A percentile compares a stretch with the other conserved stretches of the same genome.
Evolutionary conservation across 1,140 invertebrate genomes (phyloP).

Genomic region (Brachionus koreanus): DNA sequence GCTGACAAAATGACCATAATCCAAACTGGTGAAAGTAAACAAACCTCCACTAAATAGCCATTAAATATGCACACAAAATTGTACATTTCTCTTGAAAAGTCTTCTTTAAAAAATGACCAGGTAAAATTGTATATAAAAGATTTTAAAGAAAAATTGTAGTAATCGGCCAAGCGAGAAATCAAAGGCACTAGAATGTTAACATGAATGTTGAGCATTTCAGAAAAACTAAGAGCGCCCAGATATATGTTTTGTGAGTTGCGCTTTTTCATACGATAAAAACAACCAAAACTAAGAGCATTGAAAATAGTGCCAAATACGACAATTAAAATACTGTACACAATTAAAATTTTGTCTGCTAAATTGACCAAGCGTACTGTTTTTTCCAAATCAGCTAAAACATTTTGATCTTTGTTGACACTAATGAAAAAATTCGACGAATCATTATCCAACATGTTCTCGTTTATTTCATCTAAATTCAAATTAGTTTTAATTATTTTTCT

Average conservation of each 20-base stretch:
- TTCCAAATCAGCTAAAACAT: not conserved
- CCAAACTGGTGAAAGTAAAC: not conserved
- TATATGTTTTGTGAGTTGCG: slow-evolving; percentile 42
- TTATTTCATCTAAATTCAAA: not conserved
- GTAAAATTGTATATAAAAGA: not conserved
- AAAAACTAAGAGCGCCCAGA: not conserved
- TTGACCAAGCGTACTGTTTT: not conserved
- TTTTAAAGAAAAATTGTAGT: not conserved
- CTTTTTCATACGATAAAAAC: slow-evolving; percentile 40
- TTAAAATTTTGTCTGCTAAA: not conserved
- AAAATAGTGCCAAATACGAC: slow-evolving; percentile 6
- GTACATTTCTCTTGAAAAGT: not conserved
- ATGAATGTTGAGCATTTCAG: slow-evolving; percentile 30
- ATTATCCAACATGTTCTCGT: not conserved
- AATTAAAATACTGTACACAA: not conserved
- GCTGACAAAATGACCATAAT: slow-evolving; percentile 30
- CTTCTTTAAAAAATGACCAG: not conserved
- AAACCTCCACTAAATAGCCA: slow-evolving; percentile 13
- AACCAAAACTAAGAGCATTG: not conserved
- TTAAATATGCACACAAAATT: not conserved
- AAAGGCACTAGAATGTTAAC: slow-evolving; percentile 32
- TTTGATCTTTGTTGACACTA: not conserved
- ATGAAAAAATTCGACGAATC: not conserved
- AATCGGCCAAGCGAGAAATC: not conserved
- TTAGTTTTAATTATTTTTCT: not conserved